Conservation (phyloP, 2,888 invertebrate species). For the Eupithecia insigniata region DNA sequence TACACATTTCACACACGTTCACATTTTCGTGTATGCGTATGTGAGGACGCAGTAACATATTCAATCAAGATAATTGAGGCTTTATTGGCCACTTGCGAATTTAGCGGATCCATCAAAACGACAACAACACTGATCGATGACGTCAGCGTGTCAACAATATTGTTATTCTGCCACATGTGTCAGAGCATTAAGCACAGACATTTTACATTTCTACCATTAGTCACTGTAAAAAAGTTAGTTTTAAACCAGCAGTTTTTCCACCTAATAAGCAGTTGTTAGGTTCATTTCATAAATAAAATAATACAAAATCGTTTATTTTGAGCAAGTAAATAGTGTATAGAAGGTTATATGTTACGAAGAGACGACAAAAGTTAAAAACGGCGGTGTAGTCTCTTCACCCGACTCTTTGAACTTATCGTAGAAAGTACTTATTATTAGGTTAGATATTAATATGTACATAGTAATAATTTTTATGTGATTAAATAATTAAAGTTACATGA, state of each 20-base stretch:
- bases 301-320: no score
- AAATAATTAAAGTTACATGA: no score
- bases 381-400: no score
- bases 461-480: no score
- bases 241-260: neutral
- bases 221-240: neutral
- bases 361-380: no score
- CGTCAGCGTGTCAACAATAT: neutral
- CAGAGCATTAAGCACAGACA: neutral
- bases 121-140: slow-evolving; percentile 26
- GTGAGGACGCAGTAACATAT: neutral
- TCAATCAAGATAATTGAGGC: slow-evolving; percentile 23
- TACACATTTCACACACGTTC: no score
- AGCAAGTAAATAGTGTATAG: no score
- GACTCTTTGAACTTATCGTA: no score
- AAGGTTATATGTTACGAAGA: no score
- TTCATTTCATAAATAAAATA: neutral
- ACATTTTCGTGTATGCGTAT: neutral
- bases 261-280: neutral
- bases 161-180: slow-evolving; percentile 4
- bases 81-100: slow-evolving; percentile 23
- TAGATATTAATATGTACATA: no score
- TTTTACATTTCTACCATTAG: neutral
- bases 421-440: no score
- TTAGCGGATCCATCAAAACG: slow-evolving; percentile 29